Evolutionary conservation across 2,888 invertebrate genomes (phyloP).

Genomic region (Sarcophaga caerulescens): DNA sequence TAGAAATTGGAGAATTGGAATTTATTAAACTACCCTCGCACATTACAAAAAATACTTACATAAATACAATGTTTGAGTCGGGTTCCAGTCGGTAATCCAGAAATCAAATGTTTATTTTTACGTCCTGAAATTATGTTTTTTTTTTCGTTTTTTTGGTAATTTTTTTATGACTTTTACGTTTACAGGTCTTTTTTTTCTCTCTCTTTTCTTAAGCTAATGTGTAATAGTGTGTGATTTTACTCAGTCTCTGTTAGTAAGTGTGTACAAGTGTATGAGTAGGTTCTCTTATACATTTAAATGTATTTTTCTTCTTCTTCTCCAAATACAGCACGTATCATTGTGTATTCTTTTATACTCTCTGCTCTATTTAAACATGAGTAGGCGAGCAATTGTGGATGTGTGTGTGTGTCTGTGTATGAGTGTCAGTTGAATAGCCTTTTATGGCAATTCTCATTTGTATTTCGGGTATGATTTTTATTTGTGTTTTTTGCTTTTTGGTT

Average conservation of each 20-base stretch:
- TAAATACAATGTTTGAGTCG: no score
- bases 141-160: neutral
- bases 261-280: no score
- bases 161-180: conserved; percentile 9
- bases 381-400: no score
- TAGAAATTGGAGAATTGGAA: no score
- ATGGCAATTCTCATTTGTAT: neutral
- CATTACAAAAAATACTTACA: no score
- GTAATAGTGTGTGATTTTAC: neutral
- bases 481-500: neutral
- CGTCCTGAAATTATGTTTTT: neutral
- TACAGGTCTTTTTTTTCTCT: neutral
- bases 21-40: neutral
- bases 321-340: no score
- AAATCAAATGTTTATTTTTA: conserved; percentile 34
- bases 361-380: no score
- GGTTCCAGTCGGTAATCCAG: neutral
- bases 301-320: neutral
- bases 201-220: neutral
- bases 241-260: neutral
- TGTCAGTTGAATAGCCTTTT: no score
- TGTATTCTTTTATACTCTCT: no score
- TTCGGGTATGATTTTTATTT: neutral
- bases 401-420: no score
- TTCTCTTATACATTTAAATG: neutral